Conservation (phyloP, 2,888 invertebrate genomes). For the Drosophila fungiperda region DNA sequence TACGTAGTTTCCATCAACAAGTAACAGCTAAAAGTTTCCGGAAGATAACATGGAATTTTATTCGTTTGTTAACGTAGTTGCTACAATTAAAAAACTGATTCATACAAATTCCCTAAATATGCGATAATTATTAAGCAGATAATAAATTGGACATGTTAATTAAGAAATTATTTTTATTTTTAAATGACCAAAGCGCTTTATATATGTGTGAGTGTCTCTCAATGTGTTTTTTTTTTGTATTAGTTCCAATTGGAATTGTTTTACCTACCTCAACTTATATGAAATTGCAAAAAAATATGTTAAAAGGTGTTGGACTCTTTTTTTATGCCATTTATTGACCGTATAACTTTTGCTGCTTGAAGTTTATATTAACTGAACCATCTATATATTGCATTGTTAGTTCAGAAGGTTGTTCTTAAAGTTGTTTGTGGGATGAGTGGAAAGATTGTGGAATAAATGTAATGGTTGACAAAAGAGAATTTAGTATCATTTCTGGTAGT, state of each 20-base stretch:
- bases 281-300: neutral
- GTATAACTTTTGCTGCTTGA: neutral
- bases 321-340: neutral
- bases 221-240: neutral
- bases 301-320: neutral
- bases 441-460: neutral
- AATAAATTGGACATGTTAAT: neutral
- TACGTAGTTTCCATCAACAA: neutral
- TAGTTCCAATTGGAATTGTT: neutral
- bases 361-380: neutral
- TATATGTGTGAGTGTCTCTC: too few species aligned
- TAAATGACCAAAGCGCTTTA: too few species aligned
- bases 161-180: neutral
- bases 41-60: slow-evolving; percentile 15
- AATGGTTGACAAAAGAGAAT: neutral
- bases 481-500: neutral
- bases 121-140: slow-evolving; percentile 6
- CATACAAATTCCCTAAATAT: neutral
- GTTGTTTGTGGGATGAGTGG: neutral
- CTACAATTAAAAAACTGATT: slow-evolving; percentile 3
- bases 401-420: neutral
- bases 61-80: neutral
- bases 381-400: neutral
- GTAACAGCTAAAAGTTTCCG: slow-evolving; percentile 14
- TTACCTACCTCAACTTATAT: neutral